These are phyloP conservation scores for Temnothorax longispinosus DNA, from an alignment of 1,140 invertebrate species.

Conservation along the genomic window DNA sequence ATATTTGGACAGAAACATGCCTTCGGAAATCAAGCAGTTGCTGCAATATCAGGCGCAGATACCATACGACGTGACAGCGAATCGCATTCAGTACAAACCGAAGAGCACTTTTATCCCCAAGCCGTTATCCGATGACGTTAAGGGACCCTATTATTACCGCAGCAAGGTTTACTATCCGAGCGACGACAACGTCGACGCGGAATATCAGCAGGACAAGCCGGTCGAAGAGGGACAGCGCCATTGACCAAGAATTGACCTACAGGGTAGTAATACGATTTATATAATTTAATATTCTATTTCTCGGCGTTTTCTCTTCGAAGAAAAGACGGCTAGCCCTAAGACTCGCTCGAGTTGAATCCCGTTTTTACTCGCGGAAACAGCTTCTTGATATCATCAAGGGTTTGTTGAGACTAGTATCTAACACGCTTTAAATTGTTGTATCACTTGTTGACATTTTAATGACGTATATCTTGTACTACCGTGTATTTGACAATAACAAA, in stretches of 20 bases:
- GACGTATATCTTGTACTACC: not conserved
- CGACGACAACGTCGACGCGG: slow-evolving; percentile 52
- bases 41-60: slow-evolving; percentile 81
- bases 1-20: slow-evolving; percentile 75
- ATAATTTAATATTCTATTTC: slow-evolving; percentile 32
- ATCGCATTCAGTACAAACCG: slow-evolving; percentile 80
- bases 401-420: not conserved
- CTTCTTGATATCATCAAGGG: not conserved
- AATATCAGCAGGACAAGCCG: slow-evolving; percentile 50
- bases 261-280: slow-evolving; percentile 4
- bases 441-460: slow-evolving; percentile 7
- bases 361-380: not conserved
- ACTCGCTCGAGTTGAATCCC: slow-evolving; percentile 7
- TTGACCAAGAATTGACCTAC: not conserved
- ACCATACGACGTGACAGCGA: slow-evolving; percentile 83
- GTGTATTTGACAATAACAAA: not conserved
- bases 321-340: not conserved
- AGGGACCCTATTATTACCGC: slow-evolving; percentile 77
- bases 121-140: slow-evolving; percentile 74
- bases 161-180: slow-evolving; percentile 79
- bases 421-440: slow-evolving; percentile 35
- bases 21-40: slow-evolving; percentile 79
- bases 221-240: slow-evolving; percentile 63
- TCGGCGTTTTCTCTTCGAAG: not conserved
- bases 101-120: slow-evolving; percentile 81